phyloP scores from a whole-genome alignment of 2,888 invertebrate species.

The Allacma fusca region DNA sequence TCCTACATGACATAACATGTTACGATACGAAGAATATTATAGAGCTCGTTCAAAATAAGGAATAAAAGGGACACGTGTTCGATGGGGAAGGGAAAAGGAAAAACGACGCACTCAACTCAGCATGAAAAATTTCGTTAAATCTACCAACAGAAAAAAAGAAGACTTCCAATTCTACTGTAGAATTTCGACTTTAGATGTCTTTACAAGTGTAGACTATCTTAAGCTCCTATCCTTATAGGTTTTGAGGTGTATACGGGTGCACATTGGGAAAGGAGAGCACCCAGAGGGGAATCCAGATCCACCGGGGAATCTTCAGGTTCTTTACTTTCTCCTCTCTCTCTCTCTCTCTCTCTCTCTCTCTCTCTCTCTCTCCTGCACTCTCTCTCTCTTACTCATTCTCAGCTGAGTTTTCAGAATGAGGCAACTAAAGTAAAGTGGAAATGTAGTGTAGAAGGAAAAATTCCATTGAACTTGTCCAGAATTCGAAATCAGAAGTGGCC shows the following conservation, averaged over 20 bases:
- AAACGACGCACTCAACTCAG: constrained; percentile 43
- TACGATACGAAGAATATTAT: constrained; percentile 33
- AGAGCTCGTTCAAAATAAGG: constrained; percentile 36
- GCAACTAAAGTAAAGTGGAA: constrained; percentile 36
- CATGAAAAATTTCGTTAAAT: constrained; percentile 48
- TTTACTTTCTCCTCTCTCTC: neutral
- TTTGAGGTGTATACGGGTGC: no score
- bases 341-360: no score
- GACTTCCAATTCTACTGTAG: constrained; percentile 41
- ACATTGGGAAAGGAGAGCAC: constrained; percentile 29
- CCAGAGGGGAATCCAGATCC: constrained; percentile 36
- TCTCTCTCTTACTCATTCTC: constrained; percentile 21
- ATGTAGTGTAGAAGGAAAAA: constrained; percentile 37
- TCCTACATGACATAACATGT: constrained; percentile 33
- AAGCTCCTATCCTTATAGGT: no score
- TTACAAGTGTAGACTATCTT: neutral
- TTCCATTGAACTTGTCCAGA: constrained; percentile 43
- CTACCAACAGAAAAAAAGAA: constrained; percentile 38
- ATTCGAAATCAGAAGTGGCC: constrained; percentile 44
- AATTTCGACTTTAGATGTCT: constrained; percentile 22
- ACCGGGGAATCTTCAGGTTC: constrained; percentile 44
- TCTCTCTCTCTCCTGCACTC: no score
- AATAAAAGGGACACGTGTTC: constrained; percentile 40
- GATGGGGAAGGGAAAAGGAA: constrained; percentile 26
- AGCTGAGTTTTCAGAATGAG: constrained; percentile 28